These are phyloP conservation scores for Macrosteles quadrilineatus DNA, from an alignment of 1,140 invertebrate species.

Conservation along the genomic window DNA sequence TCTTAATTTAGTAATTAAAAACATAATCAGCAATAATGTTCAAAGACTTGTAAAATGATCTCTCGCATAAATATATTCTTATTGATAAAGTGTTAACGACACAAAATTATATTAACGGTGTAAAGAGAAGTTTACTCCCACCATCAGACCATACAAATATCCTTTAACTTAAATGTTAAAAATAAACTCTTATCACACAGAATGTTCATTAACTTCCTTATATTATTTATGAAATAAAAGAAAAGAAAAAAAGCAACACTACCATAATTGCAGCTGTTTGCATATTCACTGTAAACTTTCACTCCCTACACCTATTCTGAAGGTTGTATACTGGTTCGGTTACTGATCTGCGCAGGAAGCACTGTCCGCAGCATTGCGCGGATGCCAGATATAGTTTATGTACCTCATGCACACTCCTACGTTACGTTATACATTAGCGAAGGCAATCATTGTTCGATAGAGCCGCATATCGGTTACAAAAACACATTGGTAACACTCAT, in stretches of 20 bases:
- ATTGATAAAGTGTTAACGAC: too few species aligned
- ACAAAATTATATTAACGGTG: not conserved
- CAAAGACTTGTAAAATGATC: too few species aligned
- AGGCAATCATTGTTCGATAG: not conserved
- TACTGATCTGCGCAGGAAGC: constrained; percentile 4
- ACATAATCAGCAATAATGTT: too few species aligned
- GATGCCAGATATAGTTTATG: constrained; percentile 11
- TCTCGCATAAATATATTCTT: too few species aligned
- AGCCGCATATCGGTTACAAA: not conserved
- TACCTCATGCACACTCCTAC: too few species aligned
- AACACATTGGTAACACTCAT: constrained; percentile 19
- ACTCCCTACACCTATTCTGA: not conserved
- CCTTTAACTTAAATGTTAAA: constrained; percentile 20
- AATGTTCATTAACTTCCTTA: constrained; percentile 9
- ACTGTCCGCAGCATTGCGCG: not conserved
- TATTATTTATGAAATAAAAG: not conserved
- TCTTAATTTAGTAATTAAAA: too few species aligned
- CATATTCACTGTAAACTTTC: constrained; percentile 4
- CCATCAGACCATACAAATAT: constrained; percentile 16
- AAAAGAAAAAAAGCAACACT: constrained; percentile 23
- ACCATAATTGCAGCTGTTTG: not conserved
- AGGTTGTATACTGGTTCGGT: not conserved
- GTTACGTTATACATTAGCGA: constrained; percentile 4
- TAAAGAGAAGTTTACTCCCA: constrained; percentile 16
- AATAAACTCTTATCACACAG: constrained; percentile 20